Evolutionary conservation across 2,113 vertebrate species (phyloP).

Genomic region (Chaetura pelagica): DNA sequence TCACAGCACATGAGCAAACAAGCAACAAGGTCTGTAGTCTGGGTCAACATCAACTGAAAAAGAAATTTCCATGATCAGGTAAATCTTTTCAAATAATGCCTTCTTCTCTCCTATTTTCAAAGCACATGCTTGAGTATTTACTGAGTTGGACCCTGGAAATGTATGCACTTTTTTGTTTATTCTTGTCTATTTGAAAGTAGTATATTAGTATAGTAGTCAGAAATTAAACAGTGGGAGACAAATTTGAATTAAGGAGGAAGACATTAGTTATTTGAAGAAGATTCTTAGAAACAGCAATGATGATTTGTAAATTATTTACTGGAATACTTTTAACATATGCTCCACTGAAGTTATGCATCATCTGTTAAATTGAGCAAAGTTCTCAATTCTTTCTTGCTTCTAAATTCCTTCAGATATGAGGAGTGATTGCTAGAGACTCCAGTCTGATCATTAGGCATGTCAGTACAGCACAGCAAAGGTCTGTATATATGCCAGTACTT

Average conservation of each 20-base stretch:
- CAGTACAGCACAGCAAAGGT: not conserved
- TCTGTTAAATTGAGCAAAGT: not conserved
- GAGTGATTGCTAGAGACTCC: not conserved
- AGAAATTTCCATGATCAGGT: fast-evolving
- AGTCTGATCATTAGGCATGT: not conserved
- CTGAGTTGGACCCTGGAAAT: not conserved
- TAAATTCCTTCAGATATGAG: not conserved
- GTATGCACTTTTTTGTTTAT: not conserved
- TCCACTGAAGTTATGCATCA: not conserved
- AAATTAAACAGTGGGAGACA: not conserved
- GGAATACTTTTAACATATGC: not conserved
- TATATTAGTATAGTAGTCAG: not conserved
- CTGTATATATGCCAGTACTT: not conserved
- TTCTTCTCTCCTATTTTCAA: not conserved
- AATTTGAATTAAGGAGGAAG: not conserved
- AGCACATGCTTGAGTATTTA: not conserved
- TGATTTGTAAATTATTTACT: not conserved
- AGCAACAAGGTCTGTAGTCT: not conserved
- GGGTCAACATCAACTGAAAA: not conserved
- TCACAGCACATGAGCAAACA: not conserved
- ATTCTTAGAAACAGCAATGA: not conserved
- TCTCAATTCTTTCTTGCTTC: not conserved
- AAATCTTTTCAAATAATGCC: not conserved
- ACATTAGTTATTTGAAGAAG: not conserved
- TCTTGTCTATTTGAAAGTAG: not conserved